Base-by-base conservation (phyloP, 2,113 vertebrate genomes). In the Sinocyclocheilus maitianheensis region DNA sequence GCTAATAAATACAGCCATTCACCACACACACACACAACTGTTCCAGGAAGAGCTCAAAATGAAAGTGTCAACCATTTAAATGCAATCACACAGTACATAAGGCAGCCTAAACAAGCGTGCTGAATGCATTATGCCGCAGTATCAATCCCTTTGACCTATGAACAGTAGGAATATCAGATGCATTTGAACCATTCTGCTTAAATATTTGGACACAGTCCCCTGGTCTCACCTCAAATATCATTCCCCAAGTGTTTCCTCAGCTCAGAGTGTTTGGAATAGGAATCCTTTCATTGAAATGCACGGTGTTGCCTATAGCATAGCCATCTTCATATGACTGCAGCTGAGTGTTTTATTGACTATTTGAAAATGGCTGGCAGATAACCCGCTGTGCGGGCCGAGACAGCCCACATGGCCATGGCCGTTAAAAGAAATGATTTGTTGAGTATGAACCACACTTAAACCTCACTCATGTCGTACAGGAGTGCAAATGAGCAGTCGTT, bases 351-450 rank as follows among this genome's bases (percentile, higher is more conserved):
- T 89, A 92, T 92, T 90, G 93, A 93, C 91, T 89, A 86, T 91
- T 91, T 86, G 83, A 88, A 81, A 89, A 90, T 91, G 84, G 78
- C 83, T 79, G 83, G 72, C 34, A 79, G 85, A 74, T 86, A 91
- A 90, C 74, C 71, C 22, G 58, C 84, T 5, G 77, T 62, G 26
- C 69, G 0, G 6, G 88, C 90, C 71, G 80, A 80, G 77, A 87
- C 88, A 88, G 85, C 86, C 80, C 86, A 71, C 26, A 22, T 62
- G 85, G 89, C 87, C 89, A 85, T 65, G 81, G 87, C 90, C 81
- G 87, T 92, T 90, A 87, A 90, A 84, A 43, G 26, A 69, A 84
- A 88, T 92, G 91, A 93, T 95, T 91, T 91, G 92, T 91, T 48
- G 81, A 63, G 89, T 81, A 78, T 87, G 87, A 69, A 69, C 63